Conservation (phyloP, 2,888 invertebrate species). For the Platerodrilus igneus region DNA sequence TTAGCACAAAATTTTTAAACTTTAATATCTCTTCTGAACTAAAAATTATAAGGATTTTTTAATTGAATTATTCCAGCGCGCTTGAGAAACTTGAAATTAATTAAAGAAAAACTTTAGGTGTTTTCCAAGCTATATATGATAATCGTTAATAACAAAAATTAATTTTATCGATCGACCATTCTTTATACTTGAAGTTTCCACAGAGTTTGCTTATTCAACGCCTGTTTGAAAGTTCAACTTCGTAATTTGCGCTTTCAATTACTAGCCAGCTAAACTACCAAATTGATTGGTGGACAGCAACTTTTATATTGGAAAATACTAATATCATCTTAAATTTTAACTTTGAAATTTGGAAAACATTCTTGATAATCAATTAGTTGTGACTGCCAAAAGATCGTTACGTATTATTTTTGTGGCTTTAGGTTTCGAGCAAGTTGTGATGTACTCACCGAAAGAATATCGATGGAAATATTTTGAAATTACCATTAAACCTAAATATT, state of each 20-base stretch:
- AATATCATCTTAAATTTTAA: slow-evolving; percentile 34
- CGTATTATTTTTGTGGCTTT: no score
- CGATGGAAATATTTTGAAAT: no score
- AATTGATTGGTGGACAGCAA: slow-evolving; percentile 32
- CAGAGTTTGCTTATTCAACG: slow-evolving; percentile 34
- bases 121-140: slow-evolving; percentile 45
- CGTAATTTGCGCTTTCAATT: slow-evolving; percentile 34
- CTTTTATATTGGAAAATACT: slow-evolving; percentile 34
- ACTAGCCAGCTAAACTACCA: slow-evolving; percentile 33
- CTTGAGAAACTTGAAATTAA: slow-evolving; percentile 38
- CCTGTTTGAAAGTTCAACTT: slow-evolving; percentile 35
- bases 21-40: no score
- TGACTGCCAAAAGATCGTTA: no score
- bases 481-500: no score
- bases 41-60: slow-evolving; percentile 31
- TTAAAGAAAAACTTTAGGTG: slow-evolving; percentile 44
- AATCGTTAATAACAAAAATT: slow-evolving; percentile 48
- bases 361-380: no score
- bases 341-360: no score
- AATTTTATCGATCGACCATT: slow-evolving; percentile 43
- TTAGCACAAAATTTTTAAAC: no score
- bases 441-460: no score
- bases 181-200: slow-evolving; percentile 33
- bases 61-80: slow-evolving; percentile 44
- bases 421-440: no score